phyloP scores from a whole-genome alignment of 2,888 invertebrate genomes.

The Ischnura elegans region DNA sequence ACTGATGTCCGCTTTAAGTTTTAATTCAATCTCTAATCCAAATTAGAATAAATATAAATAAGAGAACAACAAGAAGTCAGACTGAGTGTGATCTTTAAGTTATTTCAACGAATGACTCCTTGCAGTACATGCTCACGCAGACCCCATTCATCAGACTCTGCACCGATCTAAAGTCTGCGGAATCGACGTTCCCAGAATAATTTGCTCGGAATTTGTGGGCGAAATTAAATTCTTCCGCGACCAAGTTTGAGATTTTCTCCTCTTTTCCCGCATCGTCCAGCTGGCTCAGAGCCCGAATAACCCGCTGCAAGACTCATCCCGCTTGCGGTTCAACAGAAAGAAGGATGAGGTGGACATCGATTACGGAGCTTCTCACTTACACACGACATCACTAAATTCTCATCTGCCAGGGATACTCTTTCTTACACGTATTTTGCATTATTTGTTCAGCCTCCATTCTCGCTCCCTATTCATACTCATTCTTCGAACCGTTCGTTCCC shows the following conservation, averaged over 20 bases:
- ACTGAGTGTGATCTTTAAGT: no score
- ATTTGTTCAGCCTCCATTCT: background rate
- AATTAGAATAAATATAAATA: no score
- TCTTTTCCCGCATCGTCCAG: background rate
- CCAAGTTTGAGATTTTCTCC: conserved; percentile 3
- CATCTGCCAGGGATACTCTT: background rate
- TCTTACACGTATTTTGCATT: background rate
- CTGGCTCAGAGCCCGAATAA: background rate
- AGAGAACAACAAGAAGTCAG: no score
- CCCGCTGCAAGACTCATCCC: background rate
- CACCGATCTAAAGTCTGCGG: no score
- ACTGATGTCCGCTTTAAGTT: no score
- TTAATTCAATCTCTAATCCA: no score
- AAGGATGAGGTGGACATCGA: background rate
- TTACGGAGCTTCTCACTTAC: background rate
- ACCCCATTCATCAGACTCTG: no score
- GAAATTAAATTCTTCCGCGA: conserved; percentile 11
- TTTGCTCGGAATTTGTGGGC: background rate
- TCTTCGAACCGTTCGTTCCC: no score
- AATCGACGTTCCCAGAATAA: no score
- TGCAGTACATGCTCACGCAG: no score
- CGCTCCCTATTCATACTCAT: background rate
- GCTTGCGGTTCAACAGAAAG: background rate
- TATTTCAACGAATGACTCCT: no score
- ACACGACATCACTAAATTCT: no score